Evolutionary conservation across 1,140 invertebrate species (phyloP), one percentile per base, ranked within the genome.

Genomic region (Aphelinus certus): DNA sequence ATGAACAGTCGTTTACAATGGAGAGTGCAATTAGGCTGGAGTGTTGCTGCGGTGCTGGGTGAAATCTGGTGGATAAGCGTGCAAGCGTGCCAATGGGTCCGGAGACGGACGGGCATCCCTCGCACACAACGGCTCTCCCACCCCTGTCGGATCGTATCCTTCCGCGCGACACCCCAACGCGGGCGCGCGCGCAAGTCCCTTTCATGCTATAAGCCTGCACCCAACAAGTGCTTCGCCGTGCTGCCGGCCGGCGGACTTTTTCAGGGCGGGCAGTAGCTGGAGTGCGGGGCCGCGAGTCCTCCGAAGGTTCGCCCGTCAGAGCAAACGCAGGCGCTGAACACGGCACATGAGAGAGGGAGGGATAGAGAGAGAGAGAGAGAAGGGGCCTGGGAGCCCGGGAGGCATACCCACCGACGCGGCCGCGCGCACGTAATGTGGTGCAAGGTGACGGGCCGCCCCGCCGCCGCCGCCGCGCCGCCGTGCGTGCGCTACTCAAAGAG

Each of bases 391-490:
- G 78, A 79, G 75, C 72, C 74, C 66, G 42, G 71, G 73, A 71
- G 77, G 71, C 64, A 74, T 77, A 58, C 48, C 74, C 26, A 26
- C 78, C 46, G 71, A 74, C 71, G 26, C 26, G 26, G 26, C 26
- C 26, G 76, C 78, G 76, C 60, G 42, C 70, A 56, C 73, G 77
- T 80, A 81, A 82, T 80, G 75, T 83, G 73, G 79, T 77, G 80
- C 79, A 84, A 83, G 80, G 78, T 79, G 80, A 71, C 80, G 78
- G 76, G 82, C 79, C 55, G 2, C 66, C 45, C 62, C 48, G 73
- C 46, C 45, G 46, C 53, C 45, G 46, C 26, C 57, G n/a, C 55
- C 1, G 72, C 60, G 72, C 60, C 56, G 45, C 43, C 60, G 55
- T 57, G 61, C 62, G 62, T 63, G 64, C 48, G 42, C 45, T 55